Evolutionary conservation across 2,797 vertebrate genomes (phyloP), one percentile per base, ranked within the genome.

Genomic region (Natrix natrix): DNA sequence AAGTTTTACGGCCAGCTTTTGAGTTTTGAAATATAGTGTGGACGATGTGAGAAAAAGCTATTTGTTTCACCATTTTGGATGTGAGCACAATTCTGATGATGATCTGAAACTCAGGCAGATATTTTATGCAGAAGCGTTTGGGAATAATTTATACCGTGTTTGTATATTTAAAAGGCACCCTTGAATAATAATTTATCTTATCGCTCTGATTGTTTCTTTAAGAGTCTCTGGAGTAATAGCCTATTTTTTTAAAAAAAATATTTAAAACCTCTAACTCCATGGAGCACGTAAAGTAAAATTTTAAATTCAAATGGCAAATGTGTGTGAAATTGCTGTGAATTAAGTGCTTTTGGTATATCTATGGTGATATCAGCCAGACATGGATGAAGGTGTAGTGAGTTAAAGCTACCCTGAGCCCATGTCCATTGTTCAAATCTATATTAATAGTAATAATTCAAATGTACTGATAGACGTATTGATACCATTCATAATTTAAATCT

Each of bases 21-120:
- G 37, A 60, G 4, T 92, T 78, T 56, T 78, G 63, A 61, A 90
- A 28, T 48, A 61, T 20, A 93, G 91, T 12, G 16, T 61, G 4
- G 1, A 32, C 22, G 1, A 32, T 14, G 14, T 5, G 7, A 74
- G 13, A 28, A 69, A 3, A 91, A 66, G 16, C 43, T 10, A 4
- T 90, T 13, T 43, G 8, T 94, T 92, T 91, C 43, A 37, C 87
- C 6, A 17, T 48, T 94, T 93, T 91, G 10, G 12, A n/a, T 66
- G 66, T 16, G n/a, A 60, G 37, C 2, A 0, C 43, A 37, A 1
- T 16, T 26, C n/a, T 78, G 11, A 37, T 43, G 61, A 59, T 37
- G 54, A 16, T 57, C 28, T 24, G 37, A n/a, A 52, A 69, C 92
- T 8, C 56, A 89, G 60, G 54, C 54, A 37, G 59, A 57, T 86